Evolutionary conservation across 1,140 invertebrate genomes (phyloP).

Genomic region (Drosophila pandora): DNA sequence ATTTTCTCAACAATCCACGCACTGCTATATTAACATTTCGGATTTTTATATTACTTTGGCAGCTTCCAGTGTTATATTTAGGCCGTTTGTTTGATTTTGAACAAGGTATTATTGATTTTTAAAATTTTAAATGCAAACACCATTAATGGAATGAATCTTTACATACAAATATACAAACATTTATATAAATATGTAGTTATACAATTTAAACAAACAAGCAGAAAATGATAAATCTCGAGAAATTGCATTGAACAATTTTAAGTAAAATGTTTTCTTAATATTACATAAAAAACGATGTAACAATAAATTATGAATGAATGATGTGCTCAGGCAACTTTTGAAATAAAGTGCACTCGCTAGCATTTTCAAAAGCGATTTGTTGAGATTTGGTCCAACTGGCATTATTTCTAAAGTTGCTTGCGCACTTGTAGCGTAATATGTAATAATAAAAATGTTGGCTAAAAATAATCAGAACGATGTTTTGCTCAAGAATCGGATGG

Average conservation of each 20-base stretch:
- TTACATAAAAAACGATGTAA: conserved; percentile 38
- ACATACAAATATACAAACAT: conserved; percentile 58
- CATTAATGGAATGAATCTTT: conserved; percentile 50
- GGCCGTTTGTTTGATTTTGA: conserved; percentile 31
- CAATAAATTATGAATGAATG: conserved; percentile 42
- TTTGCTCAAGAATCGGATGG: too few species aligned
- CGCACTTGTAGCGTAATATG: conserved; percentile 50
- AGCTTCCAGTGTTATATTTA: conserved; percentile 65
- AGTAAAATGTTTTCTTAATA: conserved; percentile 62
- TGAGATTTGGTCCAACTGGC: neutral
- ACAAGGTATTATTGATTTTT: conserved; percentile 31
- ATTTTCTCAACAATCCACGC: conserved; percentile 22
- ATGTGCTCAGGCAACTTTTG: conserved; percentile 13
- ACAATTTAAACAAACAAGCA: conserved; percentile 50
- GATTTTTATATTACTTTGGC: conserved; percentile 30
- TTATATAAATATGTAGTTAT: conserved; percentile 67
- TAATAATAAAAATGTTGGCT: conserved; percentile 76
- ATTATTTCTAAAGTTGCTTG: conserved; percentile 10
- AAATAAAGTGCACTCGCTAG: neutral
- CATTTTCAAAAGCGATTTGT: neutral
- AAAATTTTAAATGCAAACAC: conserved; percentile 18
- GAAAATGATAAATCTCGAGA: conserved; percentile 63
- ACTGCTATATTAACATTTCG: conserved; percentile 21
- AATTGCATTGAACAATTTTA: conserved; percentile 76
- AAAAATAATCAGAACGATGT: too few species aligned